These are phyloP conservation scores for Triplophysa dalaica DNA, from an alignment of 2,113 vertebrate species.

Conservation along the genomic window DNA sequence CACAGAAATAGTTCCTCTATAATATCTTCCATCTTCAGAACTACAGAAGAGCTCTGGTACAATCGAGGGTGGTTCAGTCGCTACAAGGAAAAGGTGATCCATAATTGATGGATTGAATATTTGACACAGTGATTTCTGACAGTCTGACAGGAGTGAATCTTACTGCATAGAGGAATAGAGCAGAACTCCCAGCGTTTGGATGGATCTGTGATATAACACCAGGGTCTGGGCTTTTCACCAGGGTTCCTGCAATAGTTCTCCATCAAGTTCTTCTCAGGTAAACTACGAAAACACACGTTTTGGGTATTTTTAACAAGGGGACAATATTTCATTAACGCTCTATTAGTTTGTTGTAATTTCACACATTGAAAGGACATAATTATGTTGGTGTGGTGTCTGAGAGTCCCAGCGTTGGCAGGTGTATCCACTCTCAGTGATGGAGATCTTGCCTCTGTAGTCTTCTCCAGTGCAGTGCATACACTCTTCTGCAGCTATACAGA, in stretches of 20 bases:
- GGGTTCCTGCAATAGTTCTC: slow-evolving; percentile 80
- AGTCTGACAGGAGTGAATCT: neutral
- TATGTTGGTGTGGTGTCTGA: slow-evolving; percentile 86
- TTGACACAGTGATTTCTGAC: neutral
- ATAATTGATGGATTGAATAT: neutral
- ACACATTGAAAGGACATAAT: slow-evolving; percentile 79
- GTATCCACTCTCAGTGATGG: slow-evolving; percentile 72
- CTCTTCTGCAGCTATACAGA: slow-evolving; percentile 66
- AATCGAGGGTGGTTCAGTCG: slow-evolving; percentile 75
- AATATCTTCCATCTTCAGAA: slow-evolving; percentile 78
- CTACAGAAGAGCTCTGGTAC: slow-evolving; percentile 79
- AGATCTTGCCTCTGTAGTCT: slow-evolving; percentile 83
- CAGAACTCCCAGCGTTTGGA: slow-evolving; percentile 75
- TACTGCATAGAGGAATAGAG: slow-evolving; percentile 28
- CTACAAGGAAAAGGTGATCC: slow-evolving; percentile 63
- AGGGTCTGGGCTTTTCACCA: slow-evolving; percentile 67
- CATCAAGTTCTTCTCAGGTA: slow-evolving; percentile 75
- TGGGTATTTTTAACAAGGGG: neutral
- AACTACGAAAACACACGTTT: slow-evolving; percentile 63
- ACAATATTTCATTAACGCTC: neutral
- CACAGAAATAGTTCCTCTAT: slow-evolving; percentile 78
- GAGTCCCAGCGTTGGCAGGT: slow-evolving; percentile 82
- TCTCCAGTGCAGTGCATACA: slow-evolving; percentile 92
- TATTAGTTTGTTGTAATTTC: slow-evolving; percentile 40
- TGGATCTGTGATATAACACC: slow-evolving; percentile 77